A percentile compares a stretch with the other conserved stretches of the same genome.
phyloP scores from a whole-genome alignment of 2,113 vertebrate genomes.

The Percopsis transmontana region DNA sequence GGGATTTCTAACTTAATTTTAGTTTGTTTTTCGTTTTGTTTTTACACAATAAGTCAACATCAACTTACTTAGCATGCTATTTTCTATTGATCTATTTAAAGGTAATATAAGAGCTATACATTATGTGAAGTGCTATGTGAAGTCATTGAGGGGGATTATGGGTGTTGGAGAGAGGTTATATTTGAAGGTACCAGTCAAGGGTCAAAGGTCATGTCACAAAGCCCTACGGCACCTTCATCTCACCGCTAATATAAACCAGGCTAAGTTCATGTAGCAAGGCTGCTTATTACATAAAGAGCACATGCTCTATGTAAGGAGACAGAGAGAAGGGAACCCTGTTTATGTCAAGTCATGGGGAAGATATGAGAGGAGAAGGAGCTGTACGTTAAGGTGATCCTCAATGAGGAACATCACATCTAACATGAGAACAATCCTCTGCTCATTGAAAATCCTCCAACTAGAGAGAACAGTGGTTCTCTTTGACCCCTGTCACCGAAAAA shows the following conservation, averaged over 20 bases:
- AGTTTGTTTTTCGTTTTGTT: no score
- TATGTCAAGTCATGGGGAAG: conserved; percentile 33
- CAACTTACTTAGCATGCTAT: no score
- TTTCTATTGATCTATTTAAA: no score
- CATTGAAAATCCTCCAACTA: background rate
- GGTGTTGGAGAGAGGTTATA: background rate
- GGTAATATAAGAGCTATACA: no score
- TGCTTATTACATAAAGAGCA: conserved; percentile 38
- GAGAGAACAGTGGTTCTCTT: background rate
- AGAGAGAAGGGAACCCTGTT: conserved; percentile 20
- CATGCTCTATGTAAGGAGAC: conserved; percentile 19
- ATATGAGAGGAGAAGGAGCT: background rate
- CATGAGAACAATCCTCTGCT: background rate
- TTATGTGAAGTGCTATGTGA: no score
- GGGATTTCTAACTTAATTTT: no score
- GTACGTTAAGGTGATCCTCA: conserved; percentile 2
- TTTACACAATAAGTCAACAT: no score
- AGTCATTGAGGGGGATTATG: no score
- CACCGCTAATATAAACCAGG: conserved; percentile 36
- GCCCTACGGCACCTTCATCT: conserved; percentile 29
- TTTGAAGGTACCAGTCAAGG: conserved; percentile 45
- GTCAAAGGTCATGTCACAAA: conserved; percentile 43
- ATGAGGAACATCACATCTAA: background rate
- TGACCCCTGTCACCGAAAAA: background rate
- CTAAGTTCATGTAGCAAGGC: conserved; percentile 24